These are phyloP conservation scores for Montipora foliosa DNA, from an alignment of 64 coral and sea anemone species.

Conservation along the genomic window DNA sequence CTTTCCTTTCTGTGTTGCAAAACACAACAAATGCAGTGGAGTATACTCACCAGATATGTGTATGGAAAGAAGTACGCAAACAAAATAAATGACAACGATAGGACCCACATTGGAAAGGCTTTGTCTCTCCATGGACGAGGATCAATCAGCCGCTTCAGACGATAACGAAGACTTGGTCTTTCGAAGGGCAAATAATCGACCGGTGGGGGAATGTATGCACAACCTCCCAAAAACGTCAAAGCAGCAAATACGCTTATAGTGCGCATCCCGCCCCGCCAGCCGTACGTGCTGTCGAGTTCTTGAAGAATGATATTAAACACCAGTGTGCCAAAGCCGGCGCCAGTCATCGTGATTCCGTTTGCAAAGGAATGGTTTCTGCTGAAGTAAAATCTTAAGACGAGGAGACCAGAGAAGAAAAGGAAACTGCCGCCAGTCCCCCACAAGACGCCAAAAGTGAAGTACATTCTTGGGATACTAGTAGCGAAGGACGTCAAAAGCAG, in stretches of 20 bases:
- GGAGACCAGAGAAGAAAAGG: constrained; percentile 53
- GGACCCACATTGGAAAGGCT: constrained; percentile 53
- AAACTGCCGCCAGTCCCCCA: constrained; percentile 80
- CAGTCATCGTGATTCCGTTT: constrained; percentile 73
- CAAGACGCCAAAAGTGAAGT: constrained; percentile 72
- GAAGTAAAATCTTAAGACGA: constrained; percentile 62
- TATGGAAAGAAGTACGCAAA: constrained; percentile 78
- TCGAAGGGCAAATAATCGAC: neutral
- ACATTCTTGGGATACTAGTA: constrained; percentile 53
- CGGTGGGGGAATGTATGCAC: constrained; percentile 60
- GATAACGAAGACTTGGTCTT: constrained; percentile 5
- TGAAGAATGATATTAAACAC: constrained; percentile 54
- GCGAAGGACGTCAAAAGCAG: constrained; percentile 59
- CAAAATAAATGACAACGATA: constrained; percentile 39
- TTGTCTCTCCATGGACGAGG: constrained; percentile 66
- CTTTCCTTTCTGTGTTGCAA: neutral
- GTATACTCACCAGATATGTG: constrained; percentile 63
- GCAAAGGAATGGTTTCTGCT: constrained; percentile 55
- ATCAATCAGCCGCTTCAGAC: constrained; percentile 43
- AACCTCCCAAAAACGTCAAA: constrained; percentile 53
- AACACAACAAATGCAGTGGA: neutral
- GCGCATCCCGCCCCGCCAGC: constrained; percentile 69
- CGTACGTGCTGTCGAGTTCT: constrained; percentile 36
- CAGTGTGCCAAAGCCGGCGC: constrained; percentile 64
- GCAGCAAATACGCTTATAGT: constrained; percentile 55